These are phyloP conservation scores for Drosophila chauvacae DNA, from an alignment of 1,140 invertebrate genomes.

Conservation along the genomic window DNA sequence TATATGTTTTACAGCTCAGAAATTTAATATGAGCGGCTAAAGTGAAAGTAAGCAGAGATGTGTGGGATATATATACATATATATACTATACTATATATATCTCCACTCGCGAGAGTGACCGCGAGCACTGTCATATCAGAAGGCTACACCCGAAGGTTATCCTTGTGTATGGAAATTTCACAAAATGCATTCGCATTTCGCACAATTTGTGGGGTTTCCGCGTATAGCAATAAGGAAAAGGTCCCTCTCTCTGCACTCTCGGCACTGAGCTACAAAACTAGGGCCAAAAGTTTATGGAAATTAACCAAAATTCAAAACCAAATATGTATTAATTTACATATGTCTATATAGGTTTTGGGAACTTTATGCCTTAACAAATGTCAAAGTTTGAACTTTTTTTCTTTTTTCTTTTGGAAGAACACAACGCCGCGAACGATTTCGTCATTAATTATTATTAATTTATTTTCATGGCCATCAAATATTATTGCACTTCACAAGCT, in stretches of 20 bases:
- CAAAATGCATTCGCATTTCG: conserved; percentile 72
- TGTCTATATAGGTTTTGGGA: conserved; percentile 3
- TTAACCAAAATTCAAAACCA: background rate
- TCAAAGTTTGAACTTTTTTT: conserved; percentile 30
- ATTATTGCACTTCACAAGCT: conserved; percentile 45
- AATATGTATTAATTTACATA: background rate
- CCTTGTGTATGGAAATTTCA: conserved; percentile 80
- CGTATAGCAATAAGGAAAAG: conserved; percentile 51
- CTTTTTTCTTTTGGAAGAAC: conserved; percentile 15
- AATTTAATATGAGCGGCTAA: conserved; percentile 79
- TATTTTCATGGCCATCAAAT: conserved; percentile 52
- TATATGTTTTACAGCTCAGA: conserved; percentile 79
- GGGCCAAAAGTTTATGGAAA: background rate
- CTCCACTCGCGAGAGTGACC: conserved; percentile 38
- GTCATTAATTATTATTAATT: conserved; percentile 55
- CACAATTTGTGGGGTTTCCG: conserved; percentile 77
- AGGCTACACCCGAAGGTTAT: conserved; percentile 77
- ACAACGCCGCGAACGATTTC: conserved; percentile 13
- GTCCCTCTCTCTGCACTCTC: conserved; percentile 1
- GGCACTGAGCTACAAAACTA: conserved; percentile 32
- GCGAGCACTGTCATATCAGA: conserved; percentile 71
- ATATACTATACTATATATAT: conserved; percentile 1
- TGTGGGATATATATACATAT: conserved; percentile 24
- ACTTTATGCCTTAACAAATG: conserved; percentile 25
- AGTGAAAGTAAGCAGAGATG: conserved; percentile 73